Evolutionary conservation across 1,140 invertebrate genomes (phyloP).

Genomic region (Harlomillsia oculata): DNA sequence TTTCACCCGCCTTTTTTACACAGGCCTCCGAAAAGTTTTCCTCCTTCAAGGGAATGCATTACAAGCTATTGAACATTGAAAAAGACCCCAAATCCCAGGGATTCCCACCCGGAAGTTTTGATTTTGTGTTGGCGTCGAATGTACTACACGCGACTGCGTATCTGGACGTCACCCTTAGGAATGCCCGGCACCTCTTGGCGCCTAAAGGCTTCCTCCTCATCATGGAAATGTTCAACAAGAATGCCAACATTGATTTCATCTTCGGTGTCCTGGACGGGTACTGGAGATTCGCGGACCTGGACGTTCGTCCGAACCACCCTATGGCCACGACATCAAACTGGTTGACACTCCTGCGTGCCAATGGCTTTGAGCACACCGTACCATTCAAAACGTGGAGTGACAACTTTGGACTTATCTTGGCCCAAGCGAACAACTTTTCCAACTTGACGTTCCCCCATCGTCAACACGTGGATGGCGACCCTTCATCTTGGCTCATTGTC

Average conservation of each 20-base stretch:
- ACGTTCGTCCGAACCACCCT: conserved; percentile 10
- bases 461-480: no score
- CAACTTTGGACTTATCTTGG: not conserved
- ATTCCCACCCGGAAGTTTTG: conserved; percentile 14
- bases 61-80: conserved; percentile 26
- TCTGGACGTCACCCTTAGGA: conserved; percentile 4
- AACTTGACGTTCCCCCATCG: not conserved
- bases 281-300: conserved; percentile 23
- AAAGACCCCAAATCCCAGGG: conserved; percentile 25
- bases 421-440: not conserved
- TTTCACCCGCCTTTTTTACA: conserved; percentile 17
- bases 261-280: conserved; percentile 22
- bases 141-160: conserved; percentile 22
- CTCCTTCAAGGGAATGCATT: not conserved
- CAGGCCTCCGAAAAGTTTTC: conserved; percentile 5
- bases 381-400: not conserved
- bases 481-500: not conserved
- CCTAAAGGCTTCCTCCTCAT: conserved; percentile 9
- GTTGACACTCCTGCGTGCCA: not conserved
- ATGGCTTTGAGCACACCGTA: conserved; percentile 6
- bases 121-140: conserved; percentile 15
- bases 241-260: conserved; percentile 1
- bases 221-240: not conserved
- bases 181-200: conserved; percentile 5
- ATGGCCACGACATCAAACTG: not conserved